Evolutionary conservation across 2,888 invertebrate genomes (phyloP), one percentile per base, ranked within the genome.

Genomic region (Xestia xanthographa): DNA sequence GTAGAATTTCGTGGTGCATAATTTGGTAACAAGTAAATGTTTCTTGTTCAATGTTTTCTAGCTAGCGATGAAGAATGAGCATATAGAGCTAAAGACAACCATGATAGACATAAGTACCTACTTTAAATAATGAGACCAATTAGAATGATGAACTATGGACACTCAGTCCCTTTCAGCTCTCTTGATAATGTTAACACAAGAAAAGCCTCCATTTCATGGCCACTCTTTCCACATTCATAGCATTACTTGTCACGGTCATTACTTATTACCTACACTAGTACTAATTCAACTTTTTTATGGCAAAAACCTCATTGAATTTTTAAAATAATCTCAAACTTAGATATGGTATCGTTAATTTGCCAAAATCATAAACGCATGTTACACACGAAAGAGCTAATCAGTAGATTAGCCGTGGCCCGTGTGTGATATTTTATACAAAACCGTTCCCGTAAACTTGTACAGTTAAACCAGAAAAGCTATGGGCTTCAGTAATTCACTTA

Each of bases 281-380:
- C 22, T 38, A 38, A 79, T 50, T 66, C 8, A 66, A 66, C 14
- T 38, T 65, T 65, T 67, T 79, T 50, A 58, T 79, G 79, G 48
- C 45, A 41, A 73, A 66, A 56, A 38, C n/a, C 43, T 26, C 66
- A 80, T 73, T 79, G 26, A n/a, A 81, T 75, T 68, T 29, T 8
- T 41, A 68, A 82, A 72, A 68, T 65, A 56, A 71, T 82, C 69
- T 70, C 29, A 9, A 14, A 67, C 34, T n/a, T 75, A 67, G 85
- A 82, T 84, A 83, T 62, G 82, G 65, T 75, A 83, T 79, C 85
- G 48, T 69, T 67, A 66, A 67, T 75, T 83, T 85, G 45, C 72
- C 43, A 71, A 76, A 70, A 60, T 70, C 58, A 65, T 68, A 71
- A 66, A 60, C 65, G 34, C 58, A 38, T 56, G 60, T 69, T 69